Base-by-base conservation (phyloP, 2,797 vertebrate genomes). In the Cygnus olor region DNA sequence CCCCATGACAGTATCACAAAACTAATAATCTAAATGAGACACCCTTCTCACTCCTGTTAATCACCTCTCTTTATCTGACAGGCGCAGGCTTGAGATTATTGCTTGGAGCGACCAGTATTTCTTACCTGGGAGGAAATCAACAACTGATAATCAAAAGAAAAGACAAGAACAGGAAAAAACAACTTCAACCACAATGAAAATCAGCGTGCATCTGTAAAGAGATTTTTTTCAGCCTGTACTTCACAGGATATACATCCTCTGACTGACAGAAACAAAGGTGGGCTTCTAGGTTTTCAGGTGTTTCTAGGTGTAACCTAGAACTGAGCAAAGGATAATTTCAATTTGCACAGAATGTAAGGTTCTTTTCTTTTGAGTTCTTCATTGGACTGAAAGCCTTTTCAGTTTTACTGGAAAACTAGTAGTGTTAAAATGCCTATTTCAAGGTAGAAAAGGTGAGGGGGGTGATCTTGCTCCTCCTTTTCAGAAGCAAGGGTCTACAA, bases 61-160 rank as follows among this genome's bases (percentile, higher is more conserved):
- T 74, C 85, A 87, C 56, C 15, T 56, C 51, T 63, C 88, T 80
- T 82, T 81, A 78, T 90, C 71, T 88, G 88, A 90, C 91, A 95
- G 73, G 54, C 7, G 2, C 51, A 77, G 72, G 49, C 34, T 80
- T 91, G 72, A 77, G 72, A 78, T 90, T 91, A 89, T 47, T 90
- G 51, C 71, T 93, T 40, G 76, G 13, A 83, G 69, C 3, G 2
- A 54, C 20, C 14, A 19, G 34, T 49, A 89, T 94, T 81, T 24
- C 49, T 91, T 71, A 78, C 42, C 6, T 2, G 30, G 73, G 56
- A 85, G 57, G 61, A 89, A 91, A 38, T 7, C 32, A 92, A 83
- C 10, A 74, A 73, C 34, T 85, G 77, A 94, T 90, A 95, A 93
- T 63, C 72, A 93, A 88, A 95, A 40, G n/a, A 45, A 80, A 53